Evolutionary conservation across 2,888 invertebrate species (phyloP).

Genomic region (Linnaemya tessellans): DNA sequence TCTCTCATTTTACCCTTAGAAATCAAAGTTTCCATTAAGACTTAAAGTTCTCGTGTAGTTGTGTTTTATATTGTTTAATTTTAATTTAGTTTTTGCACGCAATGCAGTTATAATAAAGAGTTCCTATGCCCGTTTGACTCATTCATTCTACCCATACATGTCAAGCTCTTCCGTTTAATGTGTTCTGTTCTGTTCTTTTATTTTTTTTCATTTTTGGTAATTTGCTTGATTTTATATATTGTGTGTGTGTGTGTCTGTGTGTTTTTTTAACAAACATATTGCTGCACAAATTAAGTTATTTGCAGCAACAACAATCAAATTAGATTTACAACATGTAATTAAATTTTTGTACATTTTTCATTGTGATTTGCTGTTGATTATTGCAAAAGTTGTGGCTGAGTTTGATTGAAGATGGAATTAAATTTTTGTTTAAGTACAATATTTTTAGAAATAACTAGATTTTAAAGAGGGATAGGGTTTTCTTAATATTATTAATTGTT

Average conservation of each 20-base stretch:
- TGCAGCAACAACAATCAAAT: slow-evolving; percentile 58
- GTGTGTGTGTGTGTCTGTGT: background rate
- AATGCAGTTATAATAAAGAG: slow-evolving; percentile 66
- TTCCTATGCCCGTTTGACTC: slow-evolving; percentile 1
- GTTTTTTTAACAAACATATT: slow-evolving; percentile 41
- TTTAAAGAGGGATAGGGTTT: no score
- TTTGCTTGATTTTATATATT: slow-evolving; percentile 49
- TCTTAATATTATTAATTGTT: no score
- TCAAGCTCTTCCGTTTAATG: slow-evolving; percentile 22
- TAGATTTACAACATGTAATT: slow-evolving; percentile 65
- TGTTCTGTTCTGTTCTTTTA: background rate
- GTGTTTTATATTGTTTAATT: slow-evolving; percentile 28
- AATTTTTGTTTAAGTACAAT: slow-evolving; percentile 17
- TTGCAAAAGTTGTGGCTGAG: slow-evolving; percentile 7
- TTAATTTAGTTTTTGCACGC: slow-evolving; percentile 70
- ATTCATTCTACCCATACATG: slow-evolving; percentile 6
- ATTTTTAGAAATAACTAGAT: no score
- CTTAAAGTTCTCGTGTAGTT: slow-evolving; percentile 37
- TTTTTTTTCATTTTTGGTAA: slow-evolving; percentile 17
- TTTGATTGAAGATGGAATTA: slow-evolving; percentile 30
- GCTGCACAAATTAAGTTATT: slow-evolving; percentile 69
- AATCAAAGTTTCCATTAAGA: slow-evolving; percentile 65
- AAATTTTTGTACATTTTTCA: slow-evolving; percentile 19
- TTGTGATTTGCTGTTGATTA: background rate
- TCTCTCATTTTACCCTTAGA: slow-evolving; percentile 53